Evolutionary conservation across 1,140 invertebrate genomes (phyloP).

Genomic region (Drosophila ironensis): DNA sequence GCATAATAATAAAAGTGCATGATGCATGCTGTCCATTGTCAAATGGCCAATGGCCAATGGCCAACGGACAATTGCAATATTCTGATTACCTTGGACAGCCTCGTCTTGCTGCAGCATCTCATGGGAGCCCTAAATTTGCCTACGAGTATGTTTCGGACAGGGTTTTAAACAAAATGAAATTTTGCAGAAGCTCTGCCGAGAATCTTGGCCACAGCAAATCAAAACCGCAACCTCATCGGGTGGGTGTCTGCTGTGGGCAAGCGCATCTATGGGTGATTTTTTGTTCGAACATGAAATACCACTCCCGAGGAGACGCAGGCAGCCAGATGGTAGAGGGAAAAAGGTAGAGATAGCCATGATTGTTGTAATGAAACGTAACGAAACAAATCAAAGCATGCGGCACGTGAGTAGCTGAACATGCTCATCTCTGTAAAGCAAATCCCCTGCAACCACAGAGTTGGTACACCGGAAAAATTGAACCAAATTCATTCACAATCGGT

Average conservation of each 20-base stretch:
- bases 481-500: no score
- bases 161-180: slow-evolving; percentile 66
- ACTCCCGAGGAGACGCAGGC: background rate
- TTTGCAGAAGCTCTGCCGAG: slow-evolving; percentile 61
- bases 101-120: slow-evolving; percentile 9
- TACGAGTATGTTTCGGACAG: slow-evolving; percentile 66
- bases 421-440: slow-evolving; percentile 48
- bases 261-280: slow-evolving; percentile 1
- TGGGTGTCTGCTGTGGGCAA: no score
- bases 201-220: slow-evolving; percentile 62
- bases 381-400: slow-evolving; percentile 77
- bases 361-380: slow-evolving; percentile 78
- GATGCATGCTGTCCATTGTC: slow-evolving; percentile 29
- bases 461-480: slow-evolving; percentile 13
- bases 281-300: slow-evolving; percentile 23
- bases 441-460: slow-evolving; percentile 5
- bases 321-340: background rate
- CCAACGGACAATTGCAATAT: slow-evolving; percentile 56
- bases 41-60: slow-evolving; percentile 18
- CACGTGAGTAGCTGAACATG: slow-evolving; percentile 72
- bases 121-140: slow-evolving; percentile 49
- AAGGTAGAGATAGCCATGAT: slow-evolving; percentile 34
- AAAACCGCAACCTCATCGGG: slow-evolving; percentile 45
- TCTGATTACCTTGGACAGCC: slow-evolving; percentile 56
- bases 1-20: slow-evolving; percentile 70